phyloP scores from a whole-genome alignment of 2,888 invertebrate species.

The Lamproptera curius region DNA sequence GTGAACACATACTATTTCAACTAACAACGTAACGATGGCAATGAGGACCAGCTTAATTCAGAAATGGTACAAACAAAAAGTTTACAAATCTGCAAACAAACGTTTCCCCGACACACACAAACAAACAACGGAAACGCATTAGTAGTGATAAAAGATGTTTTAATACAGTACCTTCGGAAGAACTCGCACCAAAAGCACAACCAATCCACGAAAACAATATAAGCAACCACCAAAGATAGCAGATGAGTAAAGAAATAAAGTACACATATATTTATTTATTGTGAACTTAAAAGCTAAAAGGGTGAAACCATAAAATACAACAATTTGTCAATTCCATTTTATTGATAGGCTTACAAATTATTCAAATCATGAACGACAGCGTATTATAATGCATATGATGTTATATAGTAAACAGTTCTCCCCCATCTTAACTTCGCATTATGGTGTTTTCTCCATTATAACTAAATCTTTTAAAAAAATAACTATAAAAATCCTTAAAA shows the following conservation, averaged over 20 bases:
- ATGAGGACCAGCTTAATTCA: too few species aligned
- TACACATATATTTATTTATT: neutral
- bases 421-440: slow-evolving; percentile 24
- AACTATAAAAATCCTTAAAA: slow-evolving; percentile 43
- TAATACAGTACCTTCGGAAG: too few species aligned
- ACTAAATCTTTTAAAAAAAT: slow-evolving; percentile 31
- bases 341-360: slow-evolving; percentile 59
- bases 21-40: too few species aligned
- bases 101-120: too few species aligned
- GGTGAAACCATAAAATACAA: slow-evolving; percentile 27
- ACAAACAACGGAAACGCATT: slow-evolving; percentile 2
- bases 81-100: too few species aligned
- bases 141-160: too few species aligned
- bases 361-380: slow-evolving; percentile 51
- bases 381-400: slow-evolving; percentile 40
- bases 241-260: neutral
- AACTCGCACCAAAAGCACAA: too few species aligned
- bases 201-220: neutral
- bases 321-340: slow-evolving; percentile 69
- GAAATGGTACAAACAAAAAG: too few species aligned
- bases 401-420: slow-evolving; percentile 30
- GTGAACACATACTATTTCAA: too few species aligned
- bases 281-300: neutral
- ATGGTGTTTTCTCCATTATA: slow-evolving; percentile 27
- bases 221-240: neutral